Evolutionary conservation across 1,140 invertebrate species (phyloP).

Genomic region (Mya arenaria): DNA sequence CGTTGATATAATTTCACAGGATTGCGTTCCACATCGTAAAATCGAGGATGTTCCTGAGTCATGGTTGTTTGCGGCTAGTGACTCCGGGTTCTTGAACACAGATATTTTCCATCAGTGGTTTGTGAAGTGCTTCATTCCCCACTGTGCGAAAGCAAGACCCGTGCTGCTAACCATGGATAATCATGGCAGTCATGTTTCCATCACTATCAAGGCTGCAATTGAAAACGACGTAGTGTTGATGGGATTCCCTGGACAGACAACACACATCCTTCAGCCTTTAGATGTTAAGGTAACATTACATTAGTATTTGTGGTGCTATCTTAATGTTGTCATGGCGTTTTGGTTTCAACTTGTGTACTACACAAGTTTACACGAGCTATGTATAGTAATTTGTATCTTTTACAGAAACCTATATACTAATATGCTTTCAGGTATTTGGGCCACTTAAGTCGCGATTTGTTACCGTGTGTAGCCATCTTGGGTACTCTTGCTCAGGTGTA

Average conservation of each 20-base stretch:
- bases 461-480: neutral
- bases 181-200: constrained; percentile 75
- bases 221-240: constrained; percentile 51
- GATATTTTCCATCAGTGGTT: neutral
- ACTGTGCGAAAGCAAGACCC: constrained; percentile 16
- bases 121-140: neutral
- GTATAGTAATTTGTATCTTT: too few species aligned
- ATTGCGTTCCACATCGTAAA: neutral
- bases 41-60: neutral
- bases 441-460: neutral
- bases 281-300: constrained; percentile 30
- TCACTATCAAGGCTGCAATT: constrained; percentile 64
- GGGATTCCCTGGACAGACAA: constrained; percentile 46
- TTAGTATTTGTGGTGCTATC: neutral
- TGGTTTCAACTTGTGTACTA: neutral
- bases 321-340: neutral
- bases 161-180: constrained; percentile 60
- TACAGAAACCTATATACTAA: too few species aligned
- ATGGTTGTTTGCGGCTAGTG: neutral
- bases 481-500: neutral
- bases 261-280: constrained; percentile 55
- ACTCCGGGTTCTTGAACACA: neutral
- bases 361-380: neutral
- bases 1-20: neutral
- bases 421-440: neutral